Conservation (phyloP, 2,113 vertebrate genomes). For the Empidonax alnorum region DNA sequence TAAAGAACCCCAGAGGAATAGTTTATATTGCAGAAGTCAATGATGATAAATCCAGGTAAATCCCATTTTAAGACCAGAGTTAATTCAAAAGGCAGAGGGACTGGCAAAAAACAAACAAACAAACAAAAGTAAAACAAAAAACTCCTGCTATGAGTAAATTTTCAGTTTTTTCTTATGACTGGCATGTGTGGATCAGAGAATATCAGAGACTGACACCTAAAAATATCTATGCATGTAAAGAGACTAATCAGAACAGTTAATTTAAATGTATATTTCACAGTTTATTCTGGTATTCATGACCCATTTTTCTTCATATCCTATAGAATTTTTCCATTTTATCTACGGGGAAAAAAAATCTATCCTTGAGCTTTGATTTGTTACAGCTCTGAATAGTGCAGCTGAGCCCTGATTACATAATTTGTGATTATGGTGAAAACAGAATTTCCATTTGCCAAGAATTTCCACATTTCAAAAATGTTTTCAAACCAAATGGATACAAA, state of each 20-base stretch:
- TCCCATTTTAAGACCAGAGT: not conserved
- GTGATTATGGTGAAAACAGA: not conserved
- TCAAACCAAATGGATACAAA: not conserved
- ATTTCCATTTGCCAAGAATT: conserved; percentile 12
- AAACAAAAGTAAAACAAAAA: not conserved
- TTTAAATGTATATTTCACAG: not conserved
- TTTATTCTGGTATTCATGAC: not conserved
- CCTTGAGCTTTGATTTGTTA: not conserved
- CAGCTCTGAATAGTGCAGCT: not conserved
- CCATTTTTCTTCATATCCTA: not conserved
- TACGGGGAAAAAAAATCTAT: not conserved
- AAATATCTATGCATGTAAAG: not conserved
- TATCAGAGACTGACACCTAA: not conserved
- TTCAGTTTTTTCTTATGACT: not conserved
- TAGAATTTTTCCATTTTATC: not conserved
- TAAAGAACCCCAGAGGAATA: not conserved
- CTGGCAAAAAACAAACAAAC: not conserved
- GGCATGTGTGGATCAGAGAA: not conserved
- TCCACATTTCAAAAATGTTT: conserved; percentile 12
- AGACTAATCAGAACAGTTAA: conserved; percentile 13
- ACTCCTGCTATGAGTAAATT: not conserved
- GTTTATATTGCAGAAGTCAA: not conserved
- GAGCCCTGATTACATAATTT: not conserved
- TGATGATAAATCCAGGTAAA: conserved; percentile 34
- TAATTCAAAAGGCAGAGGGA: conserved; percentile 21